A percentile compares a stretch with the other conserved stretches of the same genome.
Conservation (phyloP, 2,113 vertebrate genomes). For the Engraulis encrasicolus region DNA sequence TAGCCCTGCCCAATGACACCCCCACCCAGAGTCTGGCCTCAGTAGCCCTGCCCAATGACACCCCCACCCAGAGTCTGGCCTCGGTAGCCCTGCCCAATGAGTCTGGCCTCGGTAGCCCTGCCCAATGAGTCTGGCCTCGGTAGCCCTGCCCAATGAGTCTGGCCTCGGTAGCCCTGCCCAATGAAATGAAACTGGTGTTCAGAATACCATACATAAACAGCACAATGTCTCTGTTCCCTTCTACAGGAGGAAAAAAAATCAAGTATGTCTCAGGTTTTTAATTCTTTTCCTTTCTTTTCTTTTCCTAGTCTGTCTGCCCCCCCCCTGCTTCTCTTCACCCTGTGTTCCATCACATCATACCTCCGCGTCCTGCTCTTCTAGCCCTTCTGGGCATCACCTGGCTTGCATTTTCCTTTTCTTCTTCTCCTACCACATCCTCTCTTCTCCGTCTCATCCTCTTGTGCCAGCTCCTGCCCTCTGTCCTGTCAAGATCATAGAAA, state of each 20-base stretch:
- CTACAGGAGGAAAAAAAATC: slow-evolving; percentile 8
- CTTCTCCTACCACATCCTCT: background rate
- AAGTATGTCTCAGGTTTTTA: slow-evolving; percentile 69
- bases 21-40: background rate
- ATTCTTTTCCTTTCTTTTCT: slow-evolving; percentile 19
- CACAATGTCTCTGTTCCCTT: slow-evolving; percentile 22
- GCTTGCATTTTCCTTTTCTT: slow-evolving; percentile 17
- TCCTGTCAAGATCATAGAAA: too few relatives aligned
- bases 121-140: too few relatives aligned
- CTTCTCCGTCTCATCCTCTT: too few relatives aligned
- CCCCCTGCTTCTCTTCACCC: too few relatives aligned
- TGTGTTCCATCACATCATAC: background rate
- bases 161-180: background rate
- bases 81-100: background rate
- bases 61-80: background rate
- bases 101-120: background rate
- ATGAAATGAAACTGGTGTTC: background rate
- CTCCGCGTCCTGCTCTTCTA: background rate
- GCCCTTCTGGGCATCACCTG: slow-evolving; percentile 10
- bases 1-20: background rate
- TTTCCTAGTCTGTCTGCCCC: too few relatives aligned
- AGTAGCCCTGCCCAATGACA: background rate
- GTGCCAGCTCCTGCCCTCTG: too few relatives aligned
- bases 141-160: background rate
- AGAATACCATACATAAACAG: slow-evolving; percentile 12